A percentile compares a stretch with the other conserved stretches of the same genome.
Conservation (phyloP, 2,113 vertebrate species). For the Myotis yumanensis region DNA sequence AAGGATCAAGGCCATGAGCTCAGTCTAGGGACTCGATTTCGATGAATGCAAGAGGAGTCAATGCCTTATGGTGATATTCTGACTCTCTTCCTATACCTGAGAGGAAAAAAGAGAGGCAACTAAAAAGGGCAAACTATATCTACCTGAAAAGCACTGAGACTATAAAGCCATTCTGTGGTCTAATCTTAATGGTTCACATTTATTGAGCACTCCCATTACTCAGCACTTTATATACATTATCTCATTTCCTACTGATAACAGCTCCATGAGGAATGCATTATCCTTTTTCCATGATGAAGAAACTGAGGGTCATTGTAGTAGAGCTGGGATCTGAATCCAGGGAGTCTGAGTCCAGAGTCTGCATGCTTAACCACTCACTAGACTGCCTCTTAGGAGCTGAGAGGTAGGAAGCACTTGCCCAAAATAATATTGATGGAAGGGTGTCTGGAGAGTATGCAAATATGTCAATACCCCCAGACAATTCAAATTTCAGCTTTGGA, state of each 20-base stretch:
- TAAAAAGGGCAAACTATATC: background rate
- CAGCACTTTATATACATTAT: background rate
- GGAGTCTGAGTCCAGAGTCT: background rate
- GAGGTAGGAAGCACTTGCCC: constrained; percentile 14
- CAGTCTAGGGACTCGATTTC: background rate
- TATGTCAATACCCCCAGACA: constrained; percentile 29
- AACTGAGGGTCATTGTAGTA: background rate
- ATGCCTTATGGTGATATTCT: background rate
- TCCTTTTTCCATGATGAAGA: background rate
- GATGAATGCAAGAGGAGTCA: background rate
- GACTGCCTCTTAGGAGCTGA: background rate
- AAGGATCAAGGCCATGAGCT: background rate
- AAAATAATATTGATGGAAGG: constrained; percentile 35
- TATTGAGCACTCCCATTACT: background rate
- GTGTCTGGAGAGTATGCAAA: constrained; percentile 16
- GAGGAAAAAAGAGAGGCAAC: background rate
- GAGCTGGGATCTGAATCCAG: background rate
- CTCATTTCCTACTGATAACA: background rate
- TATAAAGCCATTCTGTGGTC: background rate
- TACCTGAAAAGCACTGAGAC: background rate
- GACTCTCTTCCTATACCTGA: background rate
- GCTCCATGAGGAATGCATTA: background rate
- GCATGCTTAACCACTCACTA: background rate
- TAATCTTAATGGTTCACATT: background rate
- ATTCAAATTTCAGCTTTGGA: constrained; percentile 47